phyloP scores from a whole-genome alignment of 2,113 vertebrate species.

The Phrynocephalus versicolor region DNA sequence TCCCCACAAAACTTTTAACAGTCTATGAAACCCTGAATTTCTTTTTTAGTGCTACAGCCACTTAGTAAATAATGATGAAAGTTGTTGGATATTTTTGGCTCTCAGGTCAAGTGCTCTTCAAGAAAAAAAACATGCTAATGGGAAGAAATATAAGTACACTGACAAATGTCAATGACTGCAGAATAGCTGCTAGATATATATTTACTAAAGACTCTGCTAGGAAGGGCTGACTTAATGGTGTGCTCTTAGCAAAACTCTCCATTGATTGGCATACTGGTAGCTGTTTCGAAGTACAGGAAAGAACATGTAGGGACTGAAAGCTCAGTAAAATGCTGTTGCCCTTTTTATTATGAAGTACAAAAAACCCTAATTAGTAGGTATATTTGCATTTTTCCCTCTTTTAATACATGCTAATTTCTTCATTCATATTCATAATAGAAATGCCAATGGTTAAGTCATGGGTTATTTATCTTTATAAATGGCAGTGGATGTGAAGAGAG shows the following conservation, averaged over 20 bases:
- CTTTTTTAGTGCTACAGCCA: conserved; percentile 50
- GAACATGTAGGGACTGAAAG: conserved; percentile 27
- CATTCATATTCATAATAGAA: background rate
- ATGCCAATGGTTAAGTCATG: background rate
- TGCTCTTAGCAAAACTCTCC: conserved; percentile 53
- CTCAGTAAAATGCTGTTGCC: background rate
- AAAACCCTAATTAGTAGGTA: background rate
- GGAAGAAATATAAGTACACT: conserved; percentile 61
- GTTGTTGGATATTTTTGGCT: conserved; percentile 67
- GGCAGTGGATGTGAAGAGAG: background rate
- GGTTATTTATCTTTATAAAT: background rate
- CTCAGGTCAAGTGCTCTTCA: conserved; percentile 68
- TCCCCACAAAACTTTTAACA: conserved; percentile 55
- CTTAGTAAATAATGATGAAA: conserved; percentile 67
- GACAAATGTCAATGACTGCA: conserved; percentile 70
- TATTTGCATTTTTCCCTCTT: background rate
- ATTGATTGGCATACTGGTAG: conserved; percentile 48
- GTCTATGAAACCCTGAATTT: conserved; percentile 51
- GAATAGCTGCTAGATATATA: conserved; percentile 70
- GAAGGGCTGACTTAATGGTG: conserved; percentile 60
- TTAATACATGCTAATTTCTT: background rate
- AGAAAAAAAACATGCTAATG: conserved; percentile 65
- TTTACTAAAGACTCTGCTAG: conserved; percentile 52
- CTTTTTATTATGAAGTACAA: background rate
- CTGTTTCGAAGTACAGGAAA: conserved; percentile 32